These are phyloP conservation scores for Amaurobius ferox DNA, from an alignment of 2,888 invertebrate species.

Conservation along the genomic window DNA sequence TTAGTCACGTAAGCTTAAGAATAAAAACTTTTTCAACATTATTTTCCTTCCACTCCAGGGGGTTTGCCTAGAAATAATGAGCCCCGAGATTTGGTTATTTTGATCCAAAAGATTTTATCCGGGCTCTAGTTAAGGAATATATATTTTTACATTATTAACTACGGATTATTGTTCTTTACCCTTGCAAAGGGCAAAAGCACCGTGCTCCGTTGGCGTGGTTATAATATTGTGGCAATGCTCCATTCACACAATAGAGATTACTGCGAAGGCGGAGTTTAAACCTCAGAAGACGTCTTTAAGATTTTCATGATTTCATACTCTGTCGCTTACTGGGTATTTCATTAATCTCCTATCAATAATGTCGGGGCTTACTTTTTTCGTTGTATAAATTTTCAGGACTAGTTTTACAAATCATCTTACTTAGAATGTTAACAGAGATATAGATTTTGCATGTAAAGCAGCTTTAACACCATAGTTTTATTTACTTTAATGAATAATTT, in stretches of 20 bases:
- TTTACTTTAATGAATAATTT: no score
- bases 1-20: slow-evolving; percentile 57
- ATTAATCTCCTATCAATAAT: slow-evolving; percentile 11
- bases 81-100: slow-evolving; percentile 48
- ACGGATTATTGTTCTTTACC: slow-evolving; percentile 47
- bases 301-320: background rate
- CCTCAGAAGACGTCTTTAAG: slow-evolving; percentile 1
- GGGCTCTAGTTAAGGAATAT: slow-evolving; percentile 43
- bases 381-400: no score
- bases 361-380: no score
- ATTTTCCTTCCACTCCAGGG: background rate
- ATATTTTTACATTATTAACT: slow-evolving; percentile 58
- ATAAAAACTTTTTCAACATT: slow-evolving; percentile 25
- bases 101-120: slow-evolving; percentile 28
- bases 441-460: no score
- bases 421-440: no score
- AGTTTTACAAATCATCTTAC: no score
- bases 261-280: background rate
- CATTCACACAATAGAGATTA: background rate
- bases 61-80: slow-evolving; percentile 68
- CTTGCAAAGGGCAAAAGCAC: background rate
- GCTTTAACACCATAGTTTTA: no score
- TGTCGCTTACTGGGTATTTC: background rate
- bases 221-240: background rate
- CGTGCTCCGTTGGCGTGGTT: background rate